Evolutionary conservation across 2,797 vertebrate species (phyloP), one percentile per base, ranked within the genome.

Genomic region (Cyprinodon diabolis): DNA sequence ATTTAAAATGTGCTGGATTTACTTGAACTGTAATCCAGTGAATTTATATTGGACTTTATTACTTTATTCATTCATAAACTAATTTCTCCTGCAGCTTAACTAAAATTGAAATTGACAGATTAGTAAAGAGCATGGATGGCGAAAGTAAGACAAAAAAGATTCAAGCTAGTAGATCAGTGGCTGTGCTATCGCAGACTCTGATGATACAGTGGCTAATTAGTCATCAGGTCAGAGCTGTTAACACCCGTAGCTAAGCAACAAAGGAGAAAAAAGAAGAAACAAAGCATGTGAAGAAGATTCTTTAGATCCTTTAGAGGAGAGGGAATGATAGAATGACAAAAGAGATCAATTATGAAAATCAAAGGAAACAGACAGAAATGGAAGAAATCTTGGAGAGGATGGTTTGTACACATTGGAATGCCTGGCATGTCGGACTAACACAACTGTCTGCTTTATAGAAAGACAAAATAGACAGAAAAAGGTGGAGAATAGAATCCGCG

Each of bases 171-270:
- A 30, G 71, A 68, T 48, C 81, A 40, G 74, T 83, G 75, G 85
- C 79, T 87, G 86, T 77, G 79, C 82, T 81, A 90, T 87, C 66
- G 85, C 40, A 83, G 72, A 72, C 87, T 84, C 80, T 86, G 83
- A 84, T 90, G 88, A 93, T 92, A 89, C 86, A 93, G 84, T 86
- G 86, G 82, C 84, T 91, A 92, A 94, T 94, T 93, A 90, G 88
- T 85, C 79, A 82, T 83, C 76, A 76, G 92, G 91, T 91, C 89
- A 91, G 79, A 89, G 86, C 91, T 84, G 87, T 89, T 92, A 91
- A 90, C 89, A 85, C 84, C 72, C 78, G 75, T 77, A 85, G 79
- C 79, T 74, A 84, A 75, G 86, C 70, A 82, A 86, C 81, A 90
- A 76, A 78, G 77, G 76, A 86, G 71, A 82, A 57, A 72, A 57